Percentiles rank a stretch among this genome's conserved stretches.
phyloP scores from a whole-genome alignment of 2,888 invertebrate species.

The Lasioglossum villosulum region DNA sequence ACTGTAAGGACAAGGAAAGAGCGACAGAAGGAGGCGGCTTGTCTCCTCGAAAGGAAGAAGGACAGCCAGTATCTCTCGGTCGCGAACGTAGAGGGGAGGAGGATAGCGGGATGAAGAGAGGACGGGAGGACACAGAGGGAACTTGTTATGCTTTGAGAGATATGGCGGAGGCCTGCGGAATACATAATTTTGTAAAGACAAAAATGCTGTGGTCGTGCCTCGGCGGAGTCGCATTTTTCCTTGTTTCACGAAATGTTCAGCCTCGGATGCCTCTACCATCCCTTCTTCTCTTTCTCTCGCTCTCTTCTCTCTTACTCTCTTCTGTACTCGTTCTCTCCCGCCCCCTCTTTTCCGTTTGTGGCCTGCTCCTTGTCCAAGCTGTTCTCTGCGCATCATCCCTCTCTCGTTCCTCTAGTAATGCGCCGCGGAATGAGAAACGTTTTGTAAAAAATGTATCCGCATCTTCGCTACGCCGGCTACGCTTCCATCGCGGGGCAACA shows the following conservation, averaged over 20 bases:
- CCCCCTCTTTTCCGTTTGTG: slow-evolving; percentile 54
- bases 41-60: slow-evolving; percentile 47
- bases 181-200: slow-evolving; percentile 85
- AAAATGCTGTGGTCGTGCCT: slow-evolving; percentile 84
- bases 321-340: slow-evolving; percentile 44
- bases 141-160: slow-evolving; percentile 85
- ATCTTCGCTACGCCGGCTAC: slow-evolving; percentile 74
- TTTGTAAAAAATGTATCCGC: slow-evolving; percentile 81
- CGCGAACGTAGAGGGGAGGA: slow-evolving; percentile 51
- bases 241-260: slow-evolving; percentile 83
- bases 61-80: slow-evolving; percentile 58
- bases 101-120: slow-evolving; percentile 49
- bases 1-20: slow-evolving; percentile 13
- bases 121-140: slow-evolving; percentile 78
- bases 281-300: slow-evolving; percentile 36
- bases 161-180: slow-evolving; percentile 84
- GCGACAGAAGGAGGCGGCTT: slow-evolving; percentile 38
- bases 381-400: slow-evolving; percentile 73
- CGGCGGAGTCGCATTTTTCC: slow-evolving; percentile 83
- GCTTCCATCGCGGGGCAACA: slow-evolving; percentile 47
- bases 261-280: slow-evolving; percentile 69
- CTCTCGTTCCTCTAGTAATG: slow-evolving; percentile 79
- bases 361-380: slow-evolving; percentile 72
- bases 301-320: slow-evolving; percentile 13
- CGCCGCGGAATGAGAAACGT: slow-evolving; percentile 83